A percentile compares a stretch with the other conserved stretches of the same genome.
Evolutionary conservation across 1,140 invertebrate genomes (phyloP).

Genomic region (Philaenus spumarius): DNA sequence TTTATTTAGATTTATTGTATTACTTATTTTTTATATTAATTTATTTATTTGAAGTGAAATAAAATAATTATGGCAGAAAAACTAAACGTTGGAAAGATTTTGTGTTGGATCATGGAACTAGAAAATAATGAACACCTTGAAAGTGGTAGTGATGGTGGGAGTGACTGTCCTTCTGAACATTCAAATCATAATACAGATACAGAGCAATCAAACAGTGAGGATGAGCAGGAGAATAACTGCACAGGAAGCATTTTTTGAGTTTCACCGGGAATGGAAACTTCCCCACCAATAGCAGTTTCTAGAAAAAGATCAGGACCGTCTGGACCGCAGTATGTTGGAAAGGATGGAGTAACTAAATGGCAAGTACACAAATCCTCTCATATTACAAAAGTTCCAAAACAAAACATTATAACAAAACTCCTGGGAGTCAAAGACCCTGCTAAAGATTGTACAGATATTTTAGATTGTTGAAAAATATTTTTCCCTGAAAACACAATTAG

Average conservation of each 20-base stretch:
- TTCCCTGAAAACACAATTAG: too few relatives aligned
- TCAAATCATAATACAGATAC: background rate
- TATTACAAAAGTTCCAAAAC: background rate
- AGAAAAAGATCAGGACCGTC: background rate
- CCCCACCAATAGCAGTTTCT: too few relatives aligned
- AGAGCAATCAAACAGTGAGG: background rate
- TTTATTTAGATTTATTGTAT: too few relatives aligned
- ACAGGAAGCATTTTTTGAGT: background rate
- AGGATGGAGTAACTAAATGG: background rate
- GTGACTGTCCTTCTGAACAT: background rate
- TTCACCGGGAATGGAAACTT: background rate
- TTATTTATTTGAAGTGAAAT: background rate
- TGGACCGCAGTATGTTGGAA: background rate
- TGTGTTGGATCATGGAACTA: background rate
- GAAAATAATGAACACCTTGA: too few relatives aligned
- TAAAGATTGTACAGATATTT: too few relatives aligned
- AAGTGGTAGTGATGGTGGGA: background rate
- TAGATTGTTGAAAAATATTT: too few relatives aligned
- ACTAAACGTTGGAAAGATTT: background rate
- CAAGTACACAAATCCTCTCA: background rate
- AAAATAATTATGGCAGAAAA: background rate
- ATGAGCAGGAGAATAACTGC: background rate
- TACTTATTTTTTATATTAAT: too few relatives aligned
- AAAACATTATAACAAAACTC: background rate
- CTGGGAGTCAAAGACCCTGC: background rate